Base-by-base conservation (phyloP, 1,140 invertebrate genomes). In the Physella acuta region DNA sequence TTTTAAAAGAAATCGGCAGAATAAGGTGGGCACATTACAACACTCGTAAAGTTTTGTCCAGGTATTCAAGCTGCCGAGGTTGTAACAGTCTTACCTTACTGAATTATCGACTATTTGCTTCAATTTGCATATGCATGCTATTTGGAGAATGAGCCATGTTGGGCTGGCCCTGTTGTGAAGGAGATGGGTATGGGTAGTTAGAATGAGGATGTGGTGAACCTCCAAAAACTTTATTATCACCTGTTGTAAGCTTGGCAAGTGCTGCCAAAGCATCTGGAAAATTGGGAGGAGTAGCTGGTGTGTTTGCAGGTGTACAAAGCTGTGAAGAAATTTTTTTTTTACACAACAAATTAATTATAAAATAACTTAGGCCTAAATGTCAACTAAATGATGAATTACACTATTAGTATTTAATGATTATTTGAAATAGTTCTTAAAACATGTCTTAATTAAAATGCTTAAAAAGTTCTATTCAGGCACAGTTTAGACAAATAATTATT, bases 301-400 rank as follows among this genome's bases (percentile, higher is more conserved):
- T 82, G 75, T 82, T 81, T 30, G 82, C 79, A 74, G 80, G 79
- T 68, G 81, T 76, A 78, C 79, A 80, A 59, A 84, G 58, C 81
- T 84, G 77, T 66, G 59, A 53, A 70, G 52, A n/a, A n/a, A n/a
- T n/a, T n/a, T n/a, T n/a, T n/a, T n/a, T n/a, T n/a, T n/a, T n/a
- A n/a, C n/a, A n/a, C n/a, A n/a, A n/a, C n/a, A n/a, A n/a, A n/a
- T n/a, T n/a, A n/a, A n/a, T n/a, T n/a, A n/a, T n/a, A n/a, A n/a
- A n/a, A n/a, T n/a, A n/a, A n/a, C n/a, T n/a, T n/a, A n/a, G n/a
- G n/a, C n/a, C n/a, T n/a, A n/a, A n/a, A n/a, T n/a, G n/a, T n/a
- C n/a, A n/a, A n/a, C n/a, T n/a, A n/a, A n/a, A n/a, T n/a, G n/a
- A n/a, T n/a, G n/a, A n/a, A n/a, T n/a, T n/a, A n/a, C n/a, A n/a